Evolutionary conservation across 2,888 invertebrate genomes (phyloP).

Genomic region (Epirrhoe alternata): DNA sequence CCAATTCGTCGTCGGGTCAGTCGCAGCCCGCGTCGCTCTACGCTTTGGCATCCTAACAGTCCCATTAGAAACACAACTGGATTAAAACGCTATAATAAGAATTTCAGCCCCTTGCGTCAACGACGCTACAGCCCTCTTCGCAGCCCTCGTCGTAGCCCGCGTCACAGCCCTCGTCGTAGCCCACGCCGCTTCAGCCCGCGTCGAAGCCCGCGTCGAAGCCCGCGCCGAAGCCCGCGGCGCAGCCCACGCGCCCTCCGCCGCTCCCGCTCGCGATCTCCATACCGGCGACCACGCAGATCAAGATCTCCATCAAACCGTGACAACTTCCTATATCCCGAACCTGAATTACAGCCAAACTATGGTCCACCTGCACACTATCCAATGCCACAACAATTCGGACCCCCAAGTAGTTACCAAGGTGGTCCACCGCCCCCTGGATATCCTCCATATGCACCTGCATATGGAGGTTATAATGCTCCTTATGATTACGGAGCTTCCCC

Average conservation of each 20-base stretch:
- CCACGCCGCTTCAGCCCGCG: constrained; percentile 48
- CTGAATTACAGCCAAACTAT: constrained; percentile 25
- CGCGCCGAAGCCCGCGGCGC: constrained; percentile 42
- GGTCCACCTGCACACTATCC: constrained; percentile 32
- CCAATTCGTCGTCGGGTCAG: constrained; percentile 32
- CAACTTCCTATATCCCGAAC: constrained; percentile 41
- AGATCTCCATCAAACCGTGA: constrained; percentile 39
- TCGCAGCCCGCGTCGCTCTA: constrained; percentile 40
- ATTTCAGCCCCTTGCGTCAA: constrained; percentile 39
- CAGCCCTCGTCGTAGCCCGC: constrained; percentile 47
- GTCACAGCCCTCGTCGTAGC: constrained; percentile 45
- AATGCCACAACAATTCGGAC: constrained; percentile 36
- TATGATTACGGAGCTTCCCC: constrained; percentile 59
- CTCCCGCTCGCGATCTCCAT: constrained; percentile 48
- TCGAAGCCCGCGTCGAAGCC: constrained; percentile 39
- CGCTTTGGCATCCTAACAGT: constrained; percentile 35
- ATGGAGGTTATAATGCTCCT: constrained; percentile 51
- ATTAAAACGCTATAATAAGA: constrained; percentile 27
- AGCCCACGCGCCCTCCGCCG: constrained; percentile 37
- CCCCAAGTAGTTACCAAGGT: constrained; percentile 31
- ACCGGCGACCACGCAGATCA: constrained; percentile 41
- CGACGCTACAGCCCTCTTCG: constrained; percentile 33
- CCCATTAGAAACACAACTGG: constrained; percentile 16
- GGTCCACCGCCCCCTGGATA: constrained; percentile 30
- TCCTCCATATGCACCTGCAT: constrained; percentile 47